A percentile compares a stretch with the other conserved stretches of the same genome.
phyloP scores from a whole-genome alignment of 2,113 vertebrate genomes.

The Bombycilla garrulus region DNA sequence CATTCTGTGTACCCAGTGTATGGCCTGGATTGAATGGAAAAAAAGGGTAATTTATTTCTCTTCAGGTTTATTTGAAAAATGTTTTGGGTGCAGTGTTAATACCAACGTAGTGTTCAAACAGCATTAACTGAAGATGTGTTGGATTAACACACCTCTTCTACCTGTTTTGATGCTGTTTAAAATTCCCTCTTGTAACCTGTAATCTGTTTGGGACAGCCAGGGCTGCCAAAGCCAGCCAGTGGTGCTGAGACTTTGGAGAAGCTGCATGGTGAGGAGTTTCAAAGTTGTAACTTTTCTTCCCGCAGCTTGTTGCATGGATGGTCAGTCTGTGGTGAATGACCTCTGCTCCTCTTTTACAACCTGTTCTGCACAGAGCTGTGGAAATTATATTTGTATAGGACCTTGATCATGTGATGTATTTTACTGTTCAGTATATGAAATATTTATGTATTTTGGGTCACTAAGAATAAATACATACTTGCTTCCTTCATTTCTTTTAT shows the following conservation, averaged over 20 bases:
- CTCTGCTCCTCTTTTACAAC: neutral
- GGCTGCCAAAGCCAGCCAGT: neutral
- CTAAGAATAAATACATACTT: neutral
- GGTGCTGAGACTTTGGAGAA: neutral
- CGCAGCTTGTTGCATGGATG: neutral
- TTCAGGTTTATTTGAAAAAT: constrained; percentile 60
- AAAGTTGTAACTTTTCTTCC: neutral
- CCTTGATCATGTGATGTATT: neutral
- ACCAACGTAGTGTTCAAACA: neutral
- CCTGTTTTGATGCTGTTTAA: neutral
- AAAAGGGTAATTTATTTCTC: constrained; percentile 60
- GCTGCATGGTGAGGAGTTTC: neutral
- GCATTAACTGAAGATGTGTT: neutral
- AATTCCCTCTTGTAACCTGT: neutral
- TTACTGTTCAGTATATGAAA: neutral
- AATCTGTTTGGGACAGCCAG: accelerated
- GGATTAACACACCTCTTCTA: neutral
- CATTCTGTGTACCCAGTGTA: constrained; percentile 69
- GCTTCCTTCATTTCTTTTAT: neutral
- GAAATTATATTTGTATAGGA: neutral
- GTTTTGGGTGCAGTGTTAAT: neutral
- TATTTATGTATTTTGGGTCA: neutral
- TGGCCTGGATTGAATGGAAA: constrained; percentile 69
- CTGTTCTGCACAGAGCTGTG: neutral
- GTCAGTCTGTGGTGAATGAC: neutral